Percentiles rank a stretch among this genome's conserved stretches.
Conservation (phyloP, 2,888 invertebrate genomes). For the Phlogophora meticulosa region DNA sequence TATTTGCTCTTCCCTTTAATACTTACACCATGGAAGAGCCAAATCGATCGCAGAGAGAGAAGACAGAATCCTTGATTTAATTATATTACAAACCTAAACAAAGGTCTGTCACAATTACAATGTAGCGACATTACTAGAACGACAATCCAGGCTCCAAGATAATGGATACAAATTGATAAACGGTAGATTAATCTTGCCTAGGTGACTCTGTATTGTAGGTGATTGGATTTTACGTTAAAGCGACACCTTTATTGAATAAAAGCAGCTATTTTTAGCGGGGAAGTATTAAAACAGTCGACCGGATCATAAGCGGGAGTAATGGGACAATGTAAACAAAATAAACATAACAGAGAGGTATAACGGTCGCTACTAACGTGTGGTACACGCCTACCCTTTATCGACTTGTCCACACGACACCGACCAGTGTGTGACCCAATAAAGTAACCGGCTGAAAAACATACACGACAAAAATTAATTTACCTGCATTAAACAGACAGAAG, state of each 20-base stretch:
- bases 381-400: constrained; percentile 79
- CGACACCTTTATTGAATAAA: constrained; percentile 69
- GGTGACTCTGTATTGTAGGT: constrained; percentile 32
- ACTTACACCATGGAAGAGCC: not conserved
- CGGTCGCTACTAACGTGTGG: constrained; percentile 73
- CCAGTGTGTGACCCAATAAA: constrained; percentile 81
- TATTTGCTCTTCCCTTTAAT: too few species aligned
- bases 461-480: constrained; percentile 52
- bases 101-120: constrained; percentile 24
- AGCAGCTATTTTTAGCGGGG: constrained; percentile 71
- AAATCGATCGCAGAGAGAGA: not conserved
- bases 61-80: constrained; percentile 5
- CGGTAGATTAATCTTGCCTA: constrained; percentile 21
- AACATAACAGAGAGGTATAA: constrained; percentile 75
- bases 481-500: constrained; percentile 40
- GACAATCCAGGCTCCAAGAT: constrained; percentile 26
- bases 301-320: constrained; percentile 75
- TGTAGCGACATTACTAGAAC: constrained; percentile 33
- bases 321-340: constrained; percentile 78
- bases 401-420: constrained; percentile 73
- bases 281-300: constrained; percentile 70
- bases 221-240: constrained; percentile 63
- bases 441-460: constrained; percentile 69
- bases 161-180: constrained; percentile 49
- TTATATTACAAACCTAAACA: constrained; percentile 13